These are phyloP conservation scores for Ganaspis brasiliensis DNA, from an alignment of 2,888 invertebrate genomes.

Conservation along the genomic window DNA sequence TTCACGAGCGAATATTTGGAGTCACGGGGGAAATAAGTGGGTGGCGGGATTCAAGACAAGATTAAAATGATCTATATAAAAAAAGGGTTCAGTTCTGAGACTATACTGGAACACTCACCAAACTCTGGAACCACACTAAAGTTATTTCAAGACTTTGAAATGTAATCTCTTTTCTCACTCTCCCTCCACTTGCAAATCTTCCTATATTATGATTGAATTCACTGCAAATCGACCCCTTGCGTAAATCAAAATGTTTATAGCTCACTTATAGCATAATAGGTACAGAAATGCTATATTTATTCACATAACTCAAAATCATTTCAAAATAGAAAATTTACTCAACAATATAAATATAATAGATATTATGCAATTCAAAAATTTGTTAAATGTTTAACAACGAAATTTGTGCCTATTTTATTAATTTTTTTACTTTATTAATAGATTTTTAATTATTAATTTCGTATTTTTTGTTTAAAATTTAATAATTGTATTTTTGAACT, in stretches of 20 bases:
- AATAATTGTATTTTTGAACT: too few species aligned
- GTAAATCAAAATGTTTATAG: constrained; percentile 39
- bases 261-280: constrained; percentile 13
- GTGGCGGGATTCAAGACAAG: not conserved
- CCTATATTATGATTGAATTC: constrained; percentile 49
- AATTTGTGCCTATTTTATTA: too few species aligned
- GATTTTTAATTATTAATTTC: not conserved
- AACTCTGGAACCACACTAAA: constrained; percentile 69
- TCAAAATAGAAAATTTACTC: not conserved
- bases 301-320: constrained; percentile 26
- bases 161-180: constrained; percentile 59
- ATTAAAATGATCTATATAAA: constrained; percentile 4
- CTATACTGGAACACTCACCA: constrained; percentile 48
- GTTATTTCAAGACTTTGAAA: constrained; percentile 74
- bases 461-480: not conserved
- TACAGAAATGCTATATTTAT: constrained; percentile 10
- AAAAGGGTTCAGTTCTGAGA: not conserved
- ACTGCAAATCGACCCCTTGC: constrained; percentile 18
- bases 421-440: not conserved
- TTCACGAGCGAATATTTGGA: too few species aligned
- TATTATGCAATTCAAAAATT: not conserved
- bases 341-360: not conserved
- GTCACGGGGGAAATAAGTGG: not conserved
- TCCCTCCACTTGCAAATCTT: constrained; percentile 55
- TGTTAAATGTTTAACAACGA: too few species aligned